Percentiles rank a stretch among this genome's conserved stretches.
phyloP scores from a whole-genome alignment of 1,140 invertebrate genomes.

The Acromyrmex echinatior region DNA sequence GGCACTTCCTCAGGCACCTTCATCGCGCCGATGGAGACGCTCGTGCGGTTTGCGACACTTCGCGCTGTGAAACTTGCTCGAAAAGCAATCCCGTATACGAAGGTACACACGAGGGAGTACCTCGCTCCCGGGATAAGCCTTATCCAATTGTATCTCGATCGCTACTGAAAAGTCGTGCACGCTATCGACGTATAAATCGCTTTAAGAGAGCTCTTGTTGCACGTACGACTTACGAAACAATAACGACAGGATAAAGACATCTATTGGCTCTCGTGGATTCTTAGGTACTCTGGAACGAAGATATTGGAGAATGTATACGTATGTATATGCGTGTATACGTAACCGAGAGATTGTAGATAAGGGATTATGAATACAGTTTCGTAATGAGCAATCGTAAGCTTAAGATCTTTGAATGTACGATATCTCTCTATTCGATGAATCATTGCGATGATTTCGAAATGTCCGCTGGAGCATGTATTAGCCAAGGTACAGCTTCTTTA shows the following conservation, averaged over 20 bases:
- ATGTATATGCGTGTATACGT: neutral
- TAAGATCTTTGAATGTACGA: slow-evolving; percentile 58
- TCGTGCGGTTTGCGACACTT: neutral
- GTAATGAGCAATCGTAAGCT: slow-evolving; percentile 56
- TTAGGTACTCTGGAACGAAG: neutral
- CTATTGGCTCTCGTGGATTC: slow-evolving; percentile 19
- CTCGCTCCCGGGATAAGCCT: neutral
- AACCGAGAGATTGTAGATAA: slow-evolving; percentile 47
- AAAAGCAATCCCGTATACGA: neutral
- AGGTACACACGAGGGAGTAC: neutral
- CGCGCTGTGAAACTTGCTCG: neutral
- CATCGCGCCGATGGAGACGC: slow-evolving; percentile 14
- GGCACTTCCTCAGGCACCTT: slow-evolving; percentile 40
- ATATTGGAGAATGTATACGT: neutral
- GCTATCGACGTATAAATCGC: slow-evolving; percentile 41
- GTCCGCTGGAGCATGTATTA: slow-evolving; percentile 3
- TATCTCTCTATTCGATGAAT: slow-evolving; percentile 67
- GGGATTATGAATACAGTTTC: slow-evolving; percentile 35
- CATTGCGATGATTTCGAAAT: slow-evolving; percentile 70
- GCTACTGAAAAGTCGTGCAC: slow-evolving; percentile 36
- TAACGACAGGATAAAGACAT: slow-evolving; percentile 18
- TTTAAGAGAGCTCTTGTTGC: slow-evolving; percentile 18
- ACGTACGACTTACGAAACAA: slow-evolving; percentile 33
- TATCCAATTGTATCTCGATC: slow-evolving; percentile 47
- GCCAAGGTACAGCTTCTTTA: slow-evolving; percentile 44